Conservation (phyloP, 2,888 invertebrate genomes). For the Eucera pruinosa region DNA sequence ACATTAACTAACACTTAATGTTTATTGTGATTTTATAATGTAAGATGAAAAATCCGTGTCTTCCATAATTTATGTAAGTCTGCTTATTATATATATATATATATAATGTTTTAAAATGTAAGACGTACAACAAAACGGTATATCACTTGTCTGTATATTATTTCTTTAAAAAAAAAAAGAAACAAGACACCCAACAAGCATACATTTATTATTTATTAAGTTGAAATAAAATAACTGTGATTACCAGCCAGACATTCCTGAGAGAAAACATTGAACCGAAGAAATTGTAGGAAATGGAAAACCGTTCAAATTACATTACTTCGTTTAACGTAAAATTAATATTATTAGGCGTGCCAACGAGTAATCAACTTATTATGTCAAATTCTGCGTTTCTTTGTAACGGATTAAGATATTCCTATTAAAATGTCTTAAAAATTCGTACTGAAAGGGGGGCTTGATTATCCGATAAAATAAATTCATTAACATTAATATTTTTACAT, state of each 20-base stretch:
- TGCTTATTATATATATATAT: constrained; percentile 44
- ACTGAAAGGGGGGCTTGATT: no score
- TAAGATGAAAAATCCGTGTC: constrained; percentile 53
- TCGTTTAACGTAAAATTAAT: not conserved
- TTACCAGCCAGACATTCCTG: not conserved
- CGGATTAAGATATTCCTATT: no score
- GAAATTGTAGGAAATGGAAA: not conserved
- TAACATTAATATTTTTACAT: no score
- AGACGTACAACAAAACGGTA: constrained; percentile 14
- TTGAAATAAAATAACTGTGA: not conserved
- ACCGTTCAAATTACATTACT: not conserved
- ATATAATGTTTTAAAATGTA: constrained; percentile 49
- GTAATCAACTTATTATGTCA: no score
- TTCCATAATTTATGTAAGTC: constrained; percentile 53
- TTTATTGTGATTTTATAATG: constrained; percentile 53
- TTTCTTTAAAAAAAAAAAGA: not conserved
- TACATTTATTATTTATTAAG: not conserved
- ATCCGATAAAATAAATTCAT: no score
- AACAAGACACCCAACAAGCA: not conserved
- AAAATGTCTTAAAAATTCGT: no score
- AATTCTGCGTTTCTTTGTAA: no score
- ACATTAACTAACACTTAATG: constrained; percentile 49
- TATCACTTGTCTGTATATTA: constrained; percentile 2
- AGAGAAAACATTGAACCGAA: no score
- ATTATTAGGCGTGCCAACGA: no score